phyloP scores from a whole-genome alignment of 1,140 invertebrate genomes.

The Drosophila lini region DNA sequence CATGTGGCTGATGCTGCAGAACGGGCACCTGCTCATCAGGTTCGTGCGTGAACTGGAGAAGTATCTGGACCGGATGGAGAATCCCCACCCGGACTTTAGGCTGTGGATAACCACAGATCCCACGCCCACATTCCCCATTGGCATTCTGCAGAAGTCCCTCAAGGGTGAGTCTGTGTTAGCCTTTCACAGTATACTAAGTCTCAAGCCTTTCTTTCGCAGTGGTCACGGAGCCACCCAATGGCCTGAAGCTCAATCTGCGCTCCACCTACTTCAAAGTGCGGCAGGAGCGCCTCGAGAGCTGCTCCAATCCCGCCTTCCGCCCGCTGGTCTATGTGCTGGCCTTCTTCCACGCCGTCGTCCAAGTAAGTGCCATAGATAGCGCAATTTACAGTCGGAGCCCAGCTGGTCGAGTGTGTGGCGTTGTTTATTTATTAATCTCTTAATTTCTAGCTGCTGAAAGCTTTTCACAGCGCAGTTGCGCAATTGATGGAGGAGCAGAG shows the following conservation, averaged over 20 bases:
- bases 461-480: conserved; percentile 52
- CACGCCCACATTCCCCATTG: conserved; percentile 93
- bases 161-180: conserved; percentile 87
- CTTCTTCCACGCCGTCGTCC: conserved; percentile 96
- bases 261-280: conserved; percentile 95
- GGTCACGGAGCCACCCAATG: conserved; percentile 95
- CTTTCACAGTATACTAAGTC: conserved; percentile 11
- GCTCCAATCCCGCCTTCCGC: conserved; percentile 90
- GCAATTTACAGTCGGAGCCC: conserved; percentile 53
- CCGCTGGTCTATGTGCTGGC: conserved; percentile 93
- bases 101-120: conserved; percentile 96
- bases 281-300: conserved; percentile 88
- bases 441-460: conserved; percentile 70
- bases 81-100: conserved; percentile 95
- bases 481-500: conserved; percentile 63
- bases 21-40: conserved; percentile 93
- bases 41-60: conserved; percentile 93
- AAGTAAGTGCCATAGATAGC: conserved; percentile 85
- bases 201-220: conserved; percentile 86
- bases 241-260: conserved; percentile 94
- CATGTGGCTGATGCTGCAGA: conserved; percentile 95
- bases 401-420: conserved; percentile 48
- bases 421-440: conserved; percentile 79
- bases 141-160: conserved; percentile 93
- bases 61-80: conserved; percentile 90